phyloP scores from a whole-genome alignment of 2,113 vertebrate species.

The Vireo altiloquus region DNA sequence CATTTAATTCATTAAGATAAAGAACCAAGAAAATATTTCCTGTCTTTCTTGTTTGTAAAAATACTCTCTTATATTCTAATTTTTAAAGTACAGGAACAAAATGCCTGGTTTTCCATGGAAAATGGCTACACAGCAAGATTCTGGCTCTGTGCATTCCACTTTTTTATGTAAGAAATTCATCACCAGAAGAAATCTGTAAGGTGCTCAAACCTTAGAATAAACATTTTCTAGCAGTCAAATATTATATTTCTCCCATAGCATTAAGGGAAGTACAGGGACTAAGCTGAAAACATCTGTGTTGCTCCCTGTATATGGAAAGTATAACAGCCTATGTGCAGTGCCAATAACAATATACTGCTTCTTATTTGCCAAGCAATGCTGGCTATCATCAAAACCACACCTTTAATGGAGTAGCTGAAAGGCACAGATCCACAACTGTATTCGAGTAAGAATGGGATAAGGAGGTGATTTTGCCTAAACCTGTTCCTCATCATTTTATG shows the following conservation, averaged over 20 bases:
- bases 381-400: slow-evolving; percentile 31
- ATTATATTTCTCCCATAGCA: not conserved
- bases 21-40: not conserved
- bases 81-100: not conserved
- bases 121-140: not conserved
- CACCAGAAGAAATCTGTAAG: not conserved
- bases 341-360: slow-evolving; percentile 1
- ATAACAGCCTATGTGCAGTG: not conserved
- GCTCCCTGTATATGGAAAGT: not conserved
- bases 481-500: slow-evolving; percentile 3
- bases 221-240: not conserved
- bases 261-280: not conserved
- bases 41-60: not conserved
- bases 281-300: not conserved
- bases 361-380: not conserved
- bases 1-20: not conserved
- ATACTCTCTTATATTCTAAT: not conserved
- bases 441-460: not conserved
- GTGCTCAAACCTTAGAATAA: not conserved
- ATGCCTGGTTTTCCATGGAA: not conserved
- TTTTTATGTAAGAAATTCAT: not conserved
- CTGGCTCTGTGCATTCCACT: not conserved
- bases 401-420: not conserved
- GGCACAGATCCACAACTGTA: not conserved
- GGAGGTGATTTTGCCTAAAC: not conserved